phyloP scores from a whole-genome alignment of 2,113 vertebrate genomes.

The Cavia porcellus region DNA sequence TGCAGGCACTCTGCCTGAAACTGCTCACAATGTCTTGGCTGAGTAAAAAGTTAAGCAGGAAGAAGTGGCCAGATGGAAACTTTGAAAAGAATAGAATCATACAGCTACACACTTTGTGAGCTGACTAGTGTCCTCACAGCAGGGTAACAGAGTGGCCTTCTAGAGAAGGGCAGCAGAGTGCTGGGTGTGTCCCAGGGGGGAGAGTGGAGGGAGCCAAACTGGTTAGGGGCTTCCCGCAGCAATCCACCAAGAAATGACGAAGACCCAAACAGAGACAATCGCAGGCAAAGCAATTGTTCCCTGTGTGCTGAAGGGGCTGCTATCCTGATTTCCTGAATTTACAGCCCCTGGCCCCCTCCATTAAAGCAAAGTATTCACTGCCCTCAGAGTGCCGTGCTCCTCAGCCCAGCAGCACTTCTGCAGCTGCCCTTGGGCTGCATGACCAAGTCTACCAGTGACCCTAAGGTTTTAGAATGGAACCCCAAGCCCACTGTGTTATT shows the following conservation, averaged over 20 bases:
- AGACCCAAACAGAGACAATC: not conserved
- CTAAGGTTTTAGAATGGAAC: not conserved
- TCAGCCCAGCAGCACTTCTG: constrained; percentile 33
- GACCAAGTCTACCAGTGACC: not conserved
- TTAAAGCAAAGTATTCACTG: not conserved
- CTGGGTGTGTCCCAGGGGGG: not conserved
- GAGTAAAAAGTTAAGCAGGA: not conserved
- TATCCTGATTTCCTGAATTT: constrained; percentile 67
- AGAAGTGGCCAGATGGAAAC: not conserved
- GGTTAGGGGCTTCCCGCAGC: not conserved
- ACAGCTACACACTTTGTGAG: not conserved
- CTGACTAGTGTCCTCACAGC: not conserved
- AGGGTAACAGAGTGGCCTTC: not conserved
- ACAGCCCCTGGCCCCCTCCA: constrained; percentile 8
- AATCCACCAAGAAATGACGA: not conserved
- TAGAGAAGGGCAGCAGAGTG: not conserved
- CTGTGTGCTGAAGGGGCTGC: constrained; percentile 35
- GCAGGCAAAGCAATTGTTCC: not conserved
- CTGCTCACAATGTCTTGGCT: not conserved
- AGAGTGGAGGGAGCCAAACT: not conserved
- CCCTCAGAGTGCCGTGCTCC: not conserved
- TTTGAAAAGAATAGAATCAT: not conserved
- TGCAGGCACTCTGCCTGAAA: not conserved
- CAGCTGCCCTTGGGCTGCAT: constrained; percentile 34
- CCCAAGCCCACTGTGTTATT: not conserved